phyloP scores from a whole-genome alignment of 2,888 invertebrate genomes.

The Drosophila meridionalis region DNA sequence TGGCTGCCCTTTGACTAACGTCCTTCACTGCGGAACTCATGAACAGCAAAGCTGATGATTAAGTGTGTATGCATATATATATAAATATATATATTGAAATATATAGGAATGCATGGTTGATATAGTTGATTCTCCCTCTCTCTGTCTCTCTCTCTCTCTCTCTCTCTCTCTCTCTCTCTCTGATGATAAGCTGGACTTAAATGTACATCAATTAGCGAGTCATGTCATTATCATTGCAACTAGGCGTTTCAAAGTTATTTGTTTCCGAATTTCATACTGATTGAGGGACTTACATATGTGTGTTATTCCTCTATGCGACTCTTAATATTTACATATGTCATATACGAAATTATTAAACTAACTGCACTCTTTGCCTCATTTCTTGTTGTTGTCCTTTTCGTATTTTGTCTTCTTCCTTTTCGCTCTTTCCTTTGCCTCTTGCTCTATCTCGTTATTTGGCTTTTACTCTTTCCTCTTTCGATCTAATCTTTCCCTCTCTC shows the following conservation, averaged over 20 bases:
- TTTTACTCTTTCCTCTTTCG: background rate
- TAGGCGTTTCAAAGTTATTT: background rate
- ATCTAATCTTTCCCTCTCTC: background rate
- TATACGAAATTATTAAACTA: no score
- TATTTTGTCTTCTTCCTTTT: no score
- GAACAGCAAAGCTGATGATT: background rate
- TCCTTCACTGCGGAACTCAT: background rate
- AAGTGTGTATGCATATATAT: background rate
- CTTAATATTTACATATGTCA: background rate
- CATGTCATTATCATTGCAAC: background rate
- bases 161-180: background rate
- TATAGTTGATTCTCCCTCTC: background rate
- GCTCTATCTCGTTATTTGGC: background rate
- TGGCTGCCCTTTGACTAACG: background rate
- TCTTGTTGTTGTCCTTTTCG: no score
- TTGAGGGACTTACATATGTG: background rate
- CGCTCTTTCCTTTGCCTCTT: background rate
- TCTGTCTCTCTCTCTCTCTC: background rate
- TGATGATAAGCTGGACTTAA: background rate
- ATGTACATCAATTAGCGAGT: background rate
- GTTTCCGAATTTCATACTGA: no score
- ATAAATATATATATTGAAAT: no score
- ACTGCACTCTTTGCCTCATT: no score
- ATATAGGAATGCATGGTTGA: background rate
- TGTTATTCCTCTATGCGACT: background rate